These are phyloP conservation scores for Scaptomyza reducta DNA, from an alignment of 2,888 invertebrate species.

Conservation along the genomic window DNA sequence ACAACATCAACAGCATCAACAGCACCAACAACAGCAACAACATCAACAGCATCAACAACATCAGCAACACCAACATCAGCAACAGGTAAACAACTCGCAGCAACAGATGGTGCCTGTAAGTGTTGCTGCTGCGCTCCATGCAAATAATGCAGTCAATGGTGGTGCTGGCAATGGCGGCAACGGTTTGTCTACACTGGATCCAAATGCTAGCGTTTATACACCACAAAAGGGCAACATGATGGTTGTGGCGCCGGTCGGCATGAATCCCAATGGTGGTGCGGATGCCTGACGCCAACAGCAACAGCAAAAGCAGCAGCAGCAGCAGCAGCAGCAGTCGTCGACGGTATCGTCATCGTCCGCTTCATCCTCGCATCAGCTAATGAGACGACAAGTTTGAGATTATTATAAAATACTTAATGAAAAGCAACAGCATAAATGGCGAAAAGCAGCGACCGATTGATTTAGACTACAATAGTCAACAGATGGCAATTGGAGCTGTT, in stretches of 20 bases:
- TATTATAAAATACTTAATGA: constrained; percentile 75
- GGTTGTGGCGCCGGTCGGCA: constrained; percentile 73
- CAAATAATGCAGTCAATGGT: constrained; percentile 53
- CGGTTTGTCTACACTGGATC: constrained; percentile 88
- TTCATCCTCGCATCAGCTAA: constrained; percentile 71
- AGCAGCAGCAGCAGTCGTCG: constrained; percentile 30
- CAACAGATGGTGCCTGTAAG: constrained; percentile 77
- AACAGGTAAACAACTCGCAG: constrained; percentile 57
- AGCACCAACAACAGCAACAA: constrained; percentile 50
- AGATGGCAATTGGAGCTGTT: constrained; percentile 32
- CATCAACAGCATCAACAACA: constrained; percentile 55
- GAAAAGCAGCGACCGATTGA: constrained; percentile 40
- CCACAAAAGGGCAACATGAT: constrained; percentile 88
- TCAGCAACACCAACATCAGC: constrained; percentile 58
- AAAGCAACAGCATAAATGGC: constrained; percentile 43
- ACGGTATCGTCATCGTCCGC: constrained; percentile 36
- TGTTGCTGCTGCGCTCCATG: constrained; percentile 72
- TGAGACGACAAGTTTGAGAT: constrained; percentile 84
- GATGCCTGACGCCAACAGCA: constrained; percentile 80
- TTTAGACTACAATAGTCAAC: constrained; percentile 43
- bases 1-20: constrained; percentile 37
- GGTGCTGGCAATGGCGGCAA: constrained; percentile 43
- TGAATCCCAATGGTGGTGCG: constrained; percentile 69
- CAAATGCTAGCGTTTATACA: constrained; percentile 95
- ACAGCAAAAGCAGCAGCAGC: constrained; percentile 43